Percentiles rank a stretch among this genome's conserved stretches.
phyloP scores from a whole-genome alignment of 2,113 vertebrate genomes.

The Phalacrocorax aristotelis region DNA sequence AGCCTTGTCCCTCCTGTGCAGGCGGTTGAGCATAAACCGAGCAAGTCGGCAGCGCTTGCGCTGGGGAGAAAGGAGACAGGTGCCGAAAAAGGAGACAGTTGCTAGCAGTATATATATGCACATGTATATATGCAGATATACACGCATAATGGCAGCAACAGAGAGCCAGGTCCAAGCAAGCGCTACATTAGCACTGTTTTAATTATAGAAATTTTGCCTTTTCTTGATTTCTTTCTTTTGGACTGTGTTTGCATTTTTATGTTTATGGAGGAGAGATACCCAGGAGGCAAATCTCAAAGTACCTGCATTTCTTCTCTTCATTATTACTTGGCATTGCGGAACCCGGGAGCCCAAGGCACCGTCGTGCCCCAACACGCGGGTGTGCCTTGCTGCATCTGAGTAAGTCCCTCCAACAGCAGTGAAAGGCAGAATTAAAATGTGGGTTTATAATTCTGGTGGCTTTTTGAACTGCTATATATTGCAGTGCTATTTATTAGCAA shows the following conservation, averaged over 20 bases:
- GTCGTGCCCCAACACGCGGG: rapidly evolving
- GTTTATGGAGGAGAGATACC: neutral
- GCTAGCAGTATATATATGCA: neutral
- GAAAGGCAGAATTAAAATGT: neutral
- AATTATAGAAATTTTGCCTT: neutral
- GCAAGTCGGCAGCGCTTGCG: neutral
- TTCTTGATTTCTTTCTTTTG: neutral
- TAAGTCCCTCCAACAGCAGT: neutral
- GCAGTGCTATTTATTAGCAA: neutral
- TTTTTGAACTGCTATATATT: neutral
- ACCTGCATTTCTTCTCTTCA: neutral
- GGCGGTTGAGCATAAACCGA: neutral
- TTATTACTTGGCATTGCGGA: neutral
- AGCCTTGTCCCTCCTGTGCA: neutral
- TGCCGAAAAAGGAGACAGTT: neutral
- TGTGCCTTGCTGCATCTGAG: neutral
- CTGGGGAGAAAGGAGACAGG: neutral
- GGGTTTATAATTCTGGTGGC: neutral
- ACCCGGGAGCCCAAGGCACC: neutral
- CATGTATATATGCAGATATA: neutral
- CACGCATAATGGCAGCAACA: neutral
- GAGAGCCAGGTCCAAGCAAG: neutral
- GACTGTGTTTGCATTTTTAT: neutral
- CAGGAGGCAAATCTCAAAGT: neutral
- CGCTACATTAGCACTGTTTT: neutral